Evolutionary conservation across 92 coral and sea anemone genomes (phyloP).

Genomic region (Parazoanthus atlanticus): DNA sequence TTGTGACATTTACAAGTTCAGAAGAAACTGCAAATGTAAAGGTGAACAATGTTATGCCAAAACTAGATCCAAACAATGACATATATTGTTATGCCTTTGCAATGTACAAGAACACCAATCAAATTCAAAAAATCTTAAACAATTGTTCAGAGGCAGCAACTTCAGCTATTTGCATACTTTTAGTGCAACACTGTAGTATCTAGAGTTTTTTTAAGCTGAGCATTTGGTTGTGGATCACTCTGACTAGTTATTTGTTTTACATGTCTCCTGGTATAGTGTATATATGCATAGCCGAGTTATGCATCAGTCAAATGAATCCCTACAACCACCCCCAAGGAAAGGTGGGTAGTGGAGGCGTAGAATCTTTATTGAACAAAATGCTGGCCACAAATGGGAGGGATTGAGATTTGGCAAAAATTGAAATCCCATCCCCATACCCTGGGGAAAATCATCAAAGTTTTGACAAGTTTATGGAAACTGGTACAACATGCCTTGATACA

Average conservation of each 20-base stretch:
- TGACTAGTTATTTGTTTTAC: neutral
- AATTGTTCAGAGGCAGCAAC: neutral
- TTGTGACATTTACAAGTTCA: slow-evolving; percentile 25
- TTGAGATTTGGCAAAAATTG: no score
- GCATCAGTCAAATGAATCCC: no score
- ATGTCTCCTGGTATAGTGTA: no score
- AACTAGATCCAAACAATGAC: neutral
- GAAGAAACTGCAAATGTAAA: slow-evolving; percentile 24
- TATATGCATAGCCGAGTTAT: no score
- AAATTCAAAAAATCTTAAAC: neutral
- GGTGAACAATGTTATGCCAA: slow-evolving; percentile 4
- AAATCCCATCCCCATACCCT: no score
- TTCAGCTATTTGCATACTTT: neutral
- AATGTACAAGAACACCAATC: no score
- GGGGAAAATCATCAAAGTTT: neutral
- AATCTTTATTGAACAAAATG: no score
- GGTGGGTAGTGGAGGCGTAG: no score
- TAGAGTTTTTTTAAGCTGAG: neutral
- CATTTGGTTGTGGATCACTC: neutral
- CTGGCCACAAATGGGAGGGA: no score
- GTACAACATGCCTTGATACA: neutral
- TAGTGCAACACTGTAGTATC: neutral
- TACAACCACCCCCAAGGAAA: no score
- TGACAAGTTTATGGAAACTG: slow-evolving; percentile 1
- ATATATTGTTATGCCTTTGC: no score